A percentile compares a stretch with the other conserved stretches of the same genome.
phyloP scores from a whole-genome alignment of 2,113 vertebrate genomes.

The Myotis yumanensis region DNA sequence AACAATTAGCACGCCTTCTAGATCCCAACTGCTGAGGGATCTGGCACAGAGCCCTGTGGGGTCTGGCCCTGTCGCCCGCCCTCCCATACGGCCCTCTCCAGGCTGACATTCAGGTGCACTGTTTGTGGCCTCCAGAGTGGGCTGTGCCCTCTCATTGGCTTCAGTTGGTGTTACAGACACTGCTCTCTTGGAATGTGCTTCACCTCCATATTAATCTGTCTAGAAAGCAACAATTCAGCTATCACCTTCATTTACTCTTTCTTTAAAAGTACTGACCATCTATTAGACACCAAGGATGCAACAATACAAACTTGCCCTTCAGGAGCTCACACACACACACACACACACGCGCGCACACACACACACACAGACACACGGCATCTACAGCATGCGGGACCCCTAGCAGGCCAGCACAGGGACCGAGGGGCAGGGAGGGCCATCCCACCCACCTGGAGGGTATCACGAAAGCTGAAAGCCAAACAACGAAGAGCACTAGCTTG shows the following conservation, averaged over 20 bases:
- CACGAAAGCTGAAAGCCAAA: neutral
- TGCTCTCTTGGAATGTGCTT: neutral
- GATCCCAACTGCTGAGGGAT: neutral
- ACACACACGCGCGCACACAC: no score
- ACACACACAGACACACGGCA: no score
- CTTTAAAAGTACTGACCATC: neutral
- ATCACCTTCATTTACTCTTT: neutral
- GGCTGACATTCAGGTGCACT: accelerated
- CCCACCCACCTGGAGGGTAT: neutral
- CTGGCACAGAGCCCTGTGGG: neutral
- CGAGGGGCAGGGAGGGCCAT: neutral
- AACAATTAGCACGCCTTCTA: neutral
- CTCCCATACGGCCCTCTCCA: neutral
- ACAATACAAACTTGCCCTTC: neutral
- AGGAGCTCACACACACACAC: neutral
- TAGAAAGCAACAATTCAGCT: neutral
- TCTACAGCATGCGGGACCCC: neutral
- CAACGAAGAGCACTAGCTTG: accelerated
- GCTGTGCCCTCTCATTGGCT: neutral
- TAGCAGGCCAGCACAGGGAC: accelerated
- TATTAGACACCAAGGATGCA: neutral
- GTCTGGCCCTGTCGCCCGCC: accelerated
- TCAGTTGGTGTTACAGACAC: accelerated
- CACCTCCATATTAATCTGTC: neutral
- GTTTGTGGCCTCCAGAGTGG: neutral